phyloP scores from a whole-genome alignment of 2,113 vertebrate species.

The Lipophrys pholis region DNA sequence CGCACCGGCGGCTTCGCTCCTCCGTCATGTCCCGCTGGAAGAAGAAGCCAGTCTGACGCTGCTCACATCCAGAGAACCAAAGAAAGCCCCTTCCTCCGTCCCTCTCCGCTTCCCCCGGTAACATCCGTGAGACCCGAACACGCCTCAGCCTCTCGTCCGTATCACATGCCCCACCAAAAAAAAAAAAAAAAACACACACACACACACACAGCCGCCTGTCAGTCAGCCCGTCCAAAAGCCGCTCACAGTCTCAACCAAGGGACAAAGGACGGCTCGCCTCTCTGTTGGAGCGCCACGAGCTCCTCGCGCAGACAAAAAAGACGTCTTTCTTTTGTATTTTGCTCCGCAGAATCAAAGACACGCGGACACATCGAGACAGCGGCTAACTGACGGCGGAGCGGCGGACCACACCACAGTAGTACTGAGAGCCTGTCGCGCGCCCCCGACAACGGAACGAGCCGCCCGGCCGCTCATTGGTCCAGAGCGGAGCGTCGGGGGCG shows the following conservation, averaged over 20 bases:
- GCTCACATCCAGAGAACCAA: constrained; percentile 35
- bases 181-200: background rate
- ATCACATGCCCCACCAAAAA: constrained; percentile 67
- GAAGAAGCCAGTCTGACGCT: background rate
- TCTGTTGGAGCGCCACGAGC: background rate
- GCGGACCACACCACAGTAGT: constrained; percentile 8
- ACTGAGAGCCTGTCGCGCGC: constrained; percentile 41
- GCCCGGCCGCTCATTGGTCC: constrained; percentile 58
- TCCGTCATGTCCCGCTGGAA: constrained; percentile 31
- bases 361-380: background rate
- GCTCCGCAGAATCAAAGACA: background rate
- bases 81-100: constrained; percentile 13
- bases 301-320: background rate
- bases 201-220: constrained; percentile 53
- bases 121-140: constrained; percentile 70
- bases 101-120: constrained; percentile 34
- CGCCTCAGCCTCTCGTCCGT: constrained; percentile 56
- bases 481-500: constrained; percentile 48
- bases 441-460: constrained; percentile 38
- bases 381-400: constrained; percentile 10
- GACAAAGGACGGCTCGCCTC: background rate
- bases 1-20: constrained; percentile 13
- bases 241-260: background rate
- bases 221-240: constrained; percentile 27
- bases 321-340: background rate